Evolutionary conservation across 2,797 vertebrate species (phyloP).

Genomic region (Paguma larvata): DNA sequence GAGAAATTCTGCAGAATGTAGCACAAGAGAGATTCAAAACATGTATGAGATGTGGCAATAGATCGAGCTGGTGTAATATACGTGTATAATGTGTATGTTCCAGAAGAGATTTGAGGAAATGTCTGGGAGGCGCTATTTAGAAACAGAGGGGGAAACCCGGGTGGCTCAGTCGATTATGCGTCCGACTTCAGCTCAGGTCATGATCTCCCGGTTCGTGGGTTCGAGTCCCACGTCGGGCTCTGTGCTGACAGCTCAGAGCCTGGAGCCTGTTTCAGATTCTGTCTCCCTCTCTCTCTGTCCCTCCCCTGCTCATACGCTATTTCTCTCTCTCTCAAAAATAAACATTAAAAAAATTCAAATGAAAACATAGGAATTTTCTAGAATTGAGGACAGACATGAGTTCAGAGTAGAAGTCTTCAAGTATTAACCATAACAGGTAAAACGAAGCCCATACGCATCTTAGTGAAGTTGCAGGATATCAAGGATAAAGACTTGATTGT

Average conservation of each 20-base stretch:
- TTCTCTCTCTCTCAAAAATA: no score
- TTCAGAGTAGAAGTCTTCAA: not conserved
- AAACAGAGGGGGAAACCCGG: not conserved
- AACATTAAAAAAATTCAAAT: no score
- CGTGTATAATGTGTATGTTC: not conserved
- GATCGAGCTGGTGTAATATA: not conserved
- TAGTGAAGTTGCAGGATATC: not conserved
- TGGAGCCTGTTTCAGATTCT: no score
- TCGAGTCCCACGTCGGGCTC: rapidly evolving
- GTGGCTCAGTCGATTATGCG: no score
- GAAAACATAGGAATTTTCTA: not conserved
- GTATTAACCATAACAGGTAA: not conserved
- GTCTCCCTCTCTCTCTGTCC: no score
- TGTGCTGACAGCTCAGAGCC: no score
- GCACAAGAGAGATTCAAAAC: not conserved
- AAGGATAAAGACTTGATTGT: not conserved
- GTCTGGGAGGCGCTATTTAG: not conserved
- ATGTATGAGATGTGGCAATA: not conserved
- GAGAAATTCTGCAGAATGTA: not conserved
- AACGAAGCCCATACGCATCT: not conserved
- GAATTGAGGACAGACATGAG: not conserved
- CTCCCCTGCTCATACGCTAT: no score
- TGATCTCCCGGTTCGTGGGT: no score
- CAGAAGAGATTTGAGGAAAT: not conserved
- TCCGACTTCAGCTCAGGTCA: no score